phyloP scores from a whole-genome alignment of 2,797 vertebrate species.

The Psittacula derbiana region DNA sequence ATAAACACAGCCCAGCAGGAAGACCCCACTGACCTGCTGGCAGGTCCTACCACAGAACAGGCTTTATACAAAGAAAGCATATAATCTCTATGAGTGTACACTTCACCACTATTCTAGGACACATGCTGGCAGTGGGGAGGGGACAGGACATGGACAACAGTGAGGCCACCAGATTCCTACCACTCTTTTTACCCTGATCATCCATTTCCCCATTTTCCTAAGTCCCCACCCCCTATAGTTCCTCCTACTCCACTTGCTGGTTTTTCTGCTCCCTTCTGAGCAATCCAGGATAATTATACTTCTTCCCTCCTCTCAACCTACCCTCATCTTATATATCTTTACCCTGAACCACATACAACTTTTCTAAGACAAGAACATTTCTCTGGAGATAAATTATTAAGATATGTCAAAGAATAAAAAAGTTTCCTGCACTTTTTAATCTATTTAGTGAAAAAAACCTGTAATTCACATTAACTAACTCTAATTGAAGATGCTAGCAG shows the following conservation, averaged over 20 bases:
- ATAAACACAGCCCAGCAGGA: background rate
- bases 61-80: background rate
- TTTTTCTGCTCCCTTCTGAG: background rate
- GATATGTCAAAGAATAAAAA: rapidly evolving
- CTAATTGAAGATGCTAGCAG: background rate
- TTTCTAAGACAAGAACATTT: background rate
- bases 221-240: background rate
- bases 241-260: background rate
- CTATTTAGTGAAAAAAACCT: background rate
- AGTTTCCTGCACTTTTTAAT: background rate
- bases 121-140: background rate
- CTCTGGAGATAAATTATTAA: background rate
- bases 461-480: background rate
- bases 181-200: background rate
- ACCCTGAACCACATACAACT: background rate
- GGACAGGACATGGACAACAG: background rate
- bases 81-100: background rate
- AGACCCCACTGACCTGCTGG: background rate
- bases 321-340: background rate
- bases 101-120: background rate
- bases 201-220: background rate
- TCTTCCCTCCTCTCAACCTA: background rate
- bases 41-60: background rate
- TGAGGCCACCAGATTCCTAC: background rate
- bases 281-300: background rate